These are phyloP conservation scores for Mohoua ochrocephala DNA, from an alignment of 2,113 vertebrate genomes.

Conservation along the genomic window DNA sequence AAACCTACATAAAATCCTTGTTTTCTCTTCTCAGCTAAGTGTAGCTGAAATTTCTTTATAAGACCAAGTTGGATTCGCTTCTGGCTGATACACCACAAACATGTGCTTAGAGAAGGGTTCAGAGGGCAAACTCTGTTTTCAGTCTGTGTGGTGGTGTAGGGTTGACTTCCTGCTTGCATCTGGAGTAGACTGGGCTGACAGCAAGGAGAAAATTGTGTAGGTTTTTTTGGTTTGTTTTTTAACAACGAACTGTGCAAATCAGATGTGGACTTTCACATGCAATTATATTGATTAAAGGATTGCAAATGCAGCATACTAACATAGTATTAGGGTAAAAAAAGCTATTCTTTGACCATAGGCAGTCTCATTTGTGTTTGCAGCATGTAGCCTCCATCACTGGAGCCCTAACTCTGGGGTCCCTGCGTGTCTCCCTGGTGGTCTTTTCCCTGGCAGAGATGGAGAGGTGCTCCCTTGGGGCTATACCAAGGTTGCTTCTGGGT, in stretches of 20 bases:
- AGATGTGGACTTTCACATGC: neutral
- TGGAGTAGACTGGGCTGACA: neutral
- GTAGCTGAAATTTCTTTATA: neutral
- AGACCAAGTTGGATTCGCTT: neutral
- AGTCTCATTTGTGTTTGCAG: neutral
- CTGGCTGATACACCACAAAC: neutral
- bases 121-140: neutral
- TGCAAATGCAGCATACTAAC: neutral
- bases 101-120: neutral
- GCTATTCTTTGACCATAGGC: neutral
- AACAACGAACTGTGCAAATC: neutral
- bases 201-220: neutral
- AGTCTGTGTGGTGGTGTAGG: neutral
- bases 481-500: neutral
- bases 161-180: neutral
- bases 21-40: neutral
- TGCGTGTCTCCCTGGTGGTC: too few relatives aligned
- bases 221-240: neutral
- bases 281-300: neutral
- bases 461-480: neutral
- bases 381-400: neutral
- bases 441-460: neutral
- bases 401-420: neutral
- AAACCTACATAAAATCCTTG: neutral
- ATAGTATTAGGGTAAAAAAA: neutral